phyloP scores from a whole-genome alignment of 2,797 vertebrate species.

The Falco rusticolus region DNA sequence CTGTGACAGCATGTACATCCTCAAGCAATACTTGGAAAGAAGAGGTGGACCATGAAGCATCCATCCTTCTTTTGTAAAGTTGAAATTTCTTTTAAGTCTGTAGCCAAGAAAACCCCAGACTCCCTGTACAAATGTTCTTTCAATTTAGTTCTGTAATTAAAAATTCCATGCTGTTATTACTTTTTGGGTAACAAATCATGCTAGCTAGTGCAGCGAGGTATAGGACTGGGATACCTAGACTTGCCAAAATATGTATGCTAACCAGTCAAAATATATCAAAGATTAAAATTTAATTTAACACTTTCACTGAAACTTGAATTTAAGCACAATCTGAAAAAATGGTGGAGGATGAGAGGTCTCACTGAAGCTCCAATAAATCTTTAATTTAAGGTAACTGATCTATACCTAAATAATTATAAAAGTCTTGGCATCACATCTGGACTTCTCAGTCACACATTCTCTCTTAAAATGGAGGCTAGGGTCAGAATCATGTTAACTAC shows the following conservation, averaged over 20 bases:
- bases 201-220: neutral
- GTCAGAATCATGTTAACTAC: neutral
- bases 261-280: neutral
- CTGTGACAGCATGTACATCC: neutral
- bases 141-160: neutral
- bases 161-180: neutral
- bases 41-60: neutral
- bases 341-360: neutral
- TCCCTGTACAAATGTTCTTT: neutral
- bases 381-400: neutral
- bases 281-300: neutral
- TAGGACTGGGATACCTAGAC: neutral
- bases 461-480: neutral
- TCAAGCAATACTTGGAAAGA: neutral
- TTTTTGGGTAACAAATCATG: neutral
- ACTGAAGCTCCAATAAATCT: neutral
- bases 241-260: neutral
- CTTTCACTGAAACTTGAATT: neutral
- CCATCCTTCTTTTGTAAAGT: neutral
- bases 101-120: neutral
- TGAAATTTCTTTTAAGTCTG: neutral
- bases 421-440: neutral
- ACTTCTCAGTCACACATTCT: neutral
- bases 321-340: neutral
- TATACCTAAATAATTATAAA: neutral